Base-by-base conservation (phyloP, 2,888 invertebrate genomes). In the Corythucha ciliata region DNA sequence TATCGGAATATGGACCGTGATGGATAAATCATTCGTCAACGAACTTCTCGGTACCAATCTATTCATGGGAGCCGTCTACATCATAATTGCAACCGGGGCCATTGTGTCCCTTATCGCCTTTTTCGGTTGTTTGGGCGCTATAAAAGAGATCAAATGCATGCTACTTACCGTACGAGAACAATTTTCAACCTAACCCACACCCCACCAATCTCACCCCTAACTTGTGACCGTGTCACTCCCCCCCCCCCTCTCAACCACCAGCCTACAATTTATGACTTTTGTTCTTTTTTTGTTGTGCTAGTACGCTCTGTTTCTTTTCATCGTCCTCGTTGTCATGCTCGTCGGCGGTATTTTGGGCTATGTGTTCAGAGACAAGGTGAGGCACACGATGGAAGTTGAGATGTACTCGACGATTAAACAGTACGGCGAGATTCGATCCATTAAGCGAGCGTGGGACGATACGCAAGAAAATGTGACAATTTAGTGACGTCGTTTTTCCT, bases 101-200 rank as follows among this genome's bases (percentile, higher is more conserved):
- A 73, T 87, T 55, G 80, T 90, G 55, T 79, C 87, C 62, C 65
- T 92, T 57, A 77, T 93, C 48, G 84, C 93, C 8, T 82, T 92
- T 68, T 78, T 94, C 57, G 94, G 94, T 52, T 93, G 92, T 69
- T 77, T 89, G 64, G 94, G 93, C 37, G 90, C 93, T n/a, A 81
- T 87, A 39, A 87, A 84, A 67, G 93, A 94, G 75, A 83, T 92
- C 65, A 85, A 89, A 69, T 93, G 92, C 69, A 83, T 94, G 80
- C 77, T 94, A 41, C 76, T 92, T 51, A 86, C 86, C 73, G 92
- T 92, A 71, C 74, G 79, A 71, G n/a, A n/a, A n/a, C n/a, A n/a
- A n/a, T n/a, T n/a, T n/a, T n/a, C n/a, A n/a, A n/a, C n/a, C n/a
- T n/a, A n/a, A n/a, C n/a, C n/a, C n/a, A n/a, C n/a, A n/a, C n/a